Percentiles rank a stretch among this genome's conserved stretches.
Conservation (phyloP, 2,797 vertebrate genomes). For the Netta rufina region DNA sequence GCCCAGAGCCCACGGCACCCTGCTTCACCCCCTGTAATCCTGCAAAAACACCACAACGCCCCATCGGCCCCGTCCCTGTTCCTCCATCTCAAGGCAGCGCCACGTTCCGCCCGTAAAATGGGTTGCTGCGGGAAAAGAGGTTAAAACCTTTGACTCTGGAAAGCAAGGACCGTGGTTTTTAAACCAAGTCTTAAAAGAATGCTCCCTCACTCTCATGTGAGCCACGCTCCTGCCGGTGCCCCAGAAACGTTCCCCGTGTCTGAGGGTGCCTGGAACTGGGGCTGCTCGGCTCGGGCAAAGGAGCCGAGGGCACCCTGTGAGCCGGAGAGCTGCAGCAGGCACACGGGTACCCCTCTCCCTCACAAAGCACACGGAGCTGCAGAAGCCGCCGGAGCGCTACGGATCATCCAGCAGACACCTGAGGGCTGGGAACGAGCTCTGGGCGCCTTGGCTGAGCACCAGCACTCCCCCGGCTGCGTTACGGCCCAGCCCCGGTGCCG, state of each 20-base stretch:
- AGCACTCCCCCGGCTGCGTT: background rate
- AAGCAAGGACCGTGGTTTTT: background rate
- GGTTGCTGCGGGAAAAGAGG: background rate
- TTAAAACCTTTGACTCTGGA: background rate
- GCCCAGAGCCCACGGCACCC: rapidly evolving
- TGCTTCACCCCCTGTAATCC: rapidly evolving
- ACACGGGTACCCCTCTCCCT: background rate
- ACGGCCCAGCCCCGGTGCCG: background rate
- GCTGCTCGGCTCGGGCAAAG: background rate
- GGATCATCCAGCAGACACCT: background rate
- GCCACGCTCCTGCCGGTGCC: background rate
- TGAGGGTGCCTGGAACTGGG: no score
- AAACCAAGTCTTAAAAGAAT: rapidly evolving
- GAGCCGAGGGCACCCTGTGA: background rate
- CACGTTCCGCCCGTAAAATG: rapidly evolving
- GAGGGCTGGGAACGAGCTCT: background rate
- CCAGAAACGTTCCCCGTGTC: rapidly evolving
- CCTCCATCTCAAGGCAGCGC: background rate
- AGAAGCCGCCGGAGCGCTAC: background rate
- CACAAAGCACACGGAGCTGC: background rate
- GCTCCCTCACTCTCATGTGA: rapidly evolving
- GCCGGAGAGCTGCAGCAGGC: background rate
- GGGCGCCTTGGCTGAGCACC: background rate
- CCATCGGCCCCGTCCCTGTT: background rate
- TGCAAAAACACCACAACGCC: rapidly evolving